Percentiles rank a stretch among this genome's conserved stretches.
phyloP scores from a whole-genome alignment of 2,797 vertebrate species.

The Acanthornis magna region DNA sequence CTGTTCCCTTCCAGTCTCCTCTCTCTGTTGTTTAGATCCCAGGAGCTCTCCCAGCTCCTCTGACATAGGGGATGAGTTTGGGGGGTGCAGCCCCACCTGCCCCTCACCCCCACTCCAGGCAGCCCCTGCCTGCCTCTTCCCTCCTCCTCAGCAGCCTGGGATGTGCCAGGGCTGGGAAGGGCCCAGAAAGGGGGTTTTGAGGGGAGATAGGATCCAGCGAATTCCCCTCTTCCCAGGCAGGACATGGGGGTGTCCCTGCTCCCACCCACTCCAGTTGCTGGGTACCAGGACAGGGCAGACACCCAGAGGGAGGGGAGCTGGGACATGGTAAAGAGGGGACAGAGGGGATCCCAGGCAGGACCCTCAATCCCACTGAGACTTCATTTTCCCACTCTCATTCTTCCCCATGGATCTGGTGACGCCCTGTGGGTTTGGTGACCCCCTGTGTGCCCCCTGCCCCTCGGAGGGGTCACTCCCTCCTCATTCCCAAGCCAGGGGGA shows the following conservation, averaged over 20 bases:
- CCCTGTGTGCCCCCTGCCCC: neutral
- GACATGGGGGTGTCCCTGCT: neutral
- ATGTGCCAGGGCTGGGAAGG: neutral
- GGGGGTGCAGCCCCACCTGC: neutral
- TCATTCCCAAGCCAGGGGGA: neutral
- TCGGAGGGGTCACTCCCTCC: neutral
- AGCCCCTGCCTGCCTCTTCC: neutral
- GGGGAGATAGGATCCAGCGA: neutral
- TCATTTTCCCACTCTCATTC: neutral
- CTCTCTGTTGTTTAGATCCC: accelerated
- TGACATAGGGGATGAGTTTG: neutral
- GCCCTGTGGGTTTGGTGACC: neutral
- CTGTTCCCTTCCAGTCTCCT: neutral
- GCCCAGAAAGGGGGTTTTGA: neutral
- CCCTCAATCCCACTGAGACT: neutral
- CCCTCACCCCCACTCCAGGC: neutral
- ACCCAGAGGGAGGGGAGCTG: neutral
- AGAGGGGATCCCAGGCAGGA: neutral
- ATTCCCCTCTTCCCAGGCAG: neutral
- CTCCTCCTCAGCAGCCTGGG: neutral
- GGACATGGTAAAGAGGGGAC: neutral
- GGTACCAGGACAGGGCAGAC: no score
- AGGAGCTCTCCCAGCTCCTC: neutral
- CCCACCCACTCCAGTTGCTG: neutral
- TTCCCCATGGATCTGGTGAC: neutral